A percentile compares a stretch with the other conserved stretches of the same genome.
These are phyloP conservation scores for Bos taurus DNA, from an alignment of 2,113 vertebrate species.

Conservation along the genomic window ARS-UCD2.0 NC_037330.1:103842501-103843000, in stretches of 20 bases:
- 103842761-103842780: not conserved
- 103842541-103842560: too few species aligned
- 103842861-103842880: not conserved
- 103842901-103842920: not conserved
- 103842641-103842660: too few species aligned
- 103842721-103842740: not conserved
- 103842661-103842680: too few species aligned
- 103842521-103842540: too few species aligned
- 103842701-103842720: not conserved
- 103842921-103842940: not conserved
- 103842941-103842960: not conserved
- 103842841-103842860: not conserved
- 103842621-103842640: too few species aligned
- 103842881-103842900: not conserved
- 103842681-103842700: too few species aligned
- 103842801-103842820: not conserved
- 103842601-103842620: too few species aligned
- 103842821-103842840: not conserved
- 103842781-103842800: not conserved
- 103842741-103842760: not conserved
- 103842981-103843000: not conserved
- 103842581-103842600: too few species aligned
- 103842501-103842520: too few species aligned
- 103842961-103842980: not conserved
- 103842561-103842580: too few species aligned